Evolutionary conservation across 2,888 invertebrate genomes (phyloP), one percentile per base, ranked within the genome.

Genomic region (Hybos culiciformis): DNA sequence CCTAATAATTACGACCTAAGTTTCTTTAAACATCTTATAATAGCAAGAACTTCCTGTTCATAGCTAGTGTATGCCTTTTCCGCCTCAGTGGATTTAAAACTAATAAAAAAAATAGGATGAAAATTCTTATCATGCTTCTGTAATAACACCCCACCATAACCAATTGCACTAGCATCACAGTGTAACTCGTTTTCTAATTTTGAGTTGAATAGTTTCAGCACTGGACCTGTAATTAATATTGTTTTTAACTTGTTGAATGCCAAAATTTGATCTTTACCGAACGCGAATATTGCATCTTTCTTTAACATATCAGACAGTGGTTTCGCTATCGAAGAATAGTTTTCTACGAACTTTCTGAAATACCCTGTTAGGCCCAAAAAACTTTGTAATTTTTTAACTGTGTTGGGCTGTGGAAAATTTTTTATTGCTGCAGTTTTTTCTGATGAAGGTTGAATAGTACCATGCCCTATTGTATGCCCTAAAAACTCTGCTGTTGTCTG

Each of bases 61-160:
- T 59, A 60, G 33, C 53, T 55, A 26, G 54, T 53, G 41, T 54
- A 58, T 5, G 50, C 34, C 11, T 46, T 39, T 41, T 54, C 57
- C 17, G 54, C 54, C 2, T 9, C 42, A 32, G 37, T 24, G 32
- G 39, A 37, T 15, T 44, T 48, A 17, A 37, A 37, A 37, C 29
- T 47, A 24, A 18, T 23, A 21, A 26, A 39, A 24, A 17, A 37
- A 4, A 46, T 26, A 12, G 46, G 39, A 31, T 46, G 41, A 12
- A 41, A 41, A 12, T 26, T n/a, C 5, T 11, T 14, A 3, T 50
- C 26, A 2, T 8, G 41, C 24, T 43, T 44, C 39, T 55, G 53
- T 29, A 58, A 21, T 5, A 58, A 23, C 1, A 58, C 52, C 2
- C 52, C 53, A 3, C 55, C 56, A 37, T 54, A 45, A 2, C 57